phyloP scores from a whole-genome alignment of 2,113 vertebrate species.

The Gambusia holbrooki region DNA sequence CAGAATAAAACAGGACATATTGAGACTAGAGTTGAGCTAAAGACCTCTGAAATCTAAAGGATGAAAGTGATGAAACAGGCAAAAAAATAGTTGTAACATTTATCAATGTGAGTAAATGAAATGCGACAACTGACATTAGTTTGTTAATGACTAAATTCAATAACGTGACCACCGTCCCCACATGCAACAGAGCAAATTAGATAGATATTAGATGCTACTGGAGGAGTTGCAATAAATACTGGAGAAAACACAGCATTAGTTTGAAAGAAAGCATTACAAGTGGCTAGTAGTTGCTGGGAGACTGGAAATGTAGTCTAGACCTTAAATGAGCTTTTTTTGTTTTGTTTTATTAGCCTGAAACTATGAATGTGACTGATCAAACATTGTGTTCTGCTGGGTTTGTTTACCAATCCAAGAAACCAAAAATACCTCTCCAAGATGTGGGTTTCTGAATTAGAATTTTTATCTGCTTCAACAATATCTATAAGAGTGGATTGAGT shows the following conservation, averaged over 20 bases:
- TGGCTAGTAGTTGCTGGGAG: neutral
- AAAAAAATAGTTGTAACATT: slow-evolving; percentile 10
- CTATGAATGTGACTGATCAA: neutral
- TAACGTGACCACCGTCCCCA: neutral
- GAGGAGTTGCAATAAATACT: neutral
- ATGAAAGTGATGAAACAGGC: slow-evolving; percentile 28
- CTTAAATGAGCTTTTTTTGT: neutral
- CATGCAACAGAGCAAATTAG: neutral
- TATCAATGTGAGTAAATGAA: neutral
- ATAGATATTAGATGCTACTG: neutral
- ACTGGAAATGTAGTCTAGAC: neutral
- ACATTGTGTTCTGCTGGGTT: neutral
- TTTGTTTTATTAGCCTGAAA: neutral
- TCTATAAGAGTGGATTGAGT: neutral
- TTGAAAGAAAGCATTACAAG: neutral
- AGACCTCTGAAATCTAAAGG: slow-evolving; percentile 1
- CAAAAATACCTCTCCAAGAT: neutral
- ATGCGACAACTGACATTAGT: neutral
- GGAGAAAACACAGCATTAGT: neutral
- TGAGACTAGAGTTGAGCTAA: slow-evolving; percentile 18
- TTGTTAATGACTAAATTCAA: neutral
- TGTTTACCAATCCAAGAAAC: neutral
- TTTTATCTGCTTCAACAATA: neutral
- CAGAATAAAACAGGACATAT: slow-evolving; percentile 9
- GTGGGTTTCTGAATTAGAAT: no score